These are phyloP conservation scores for Malurus alboscapulatus DNA, from an alignment of 2,113 vertebrate genomes.

Conservation along the genomic window DNA sequence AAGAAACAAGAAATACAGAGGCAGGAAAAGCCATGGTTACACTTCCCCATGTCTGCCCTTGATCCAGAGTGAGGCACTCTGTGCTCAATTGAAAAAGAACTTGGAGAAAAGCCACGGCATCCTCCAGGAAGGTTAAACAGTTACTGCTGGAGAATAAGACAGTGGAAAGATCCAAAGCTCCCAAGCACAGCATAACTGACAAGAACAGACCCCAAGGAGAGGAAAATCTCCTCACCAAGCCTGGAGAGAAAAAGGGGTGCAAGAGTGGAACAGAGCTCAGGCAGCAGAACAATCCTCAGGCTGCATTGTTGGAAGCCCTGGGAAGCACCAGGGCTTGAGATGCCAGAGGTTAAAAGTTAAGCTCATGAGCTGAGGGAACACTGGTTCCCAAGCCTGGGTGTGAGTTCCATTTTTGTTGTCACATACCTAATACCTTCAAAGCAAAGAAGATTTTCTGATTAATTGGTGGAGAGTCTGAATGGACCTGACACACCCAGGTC, in stretches of 20 bases:
- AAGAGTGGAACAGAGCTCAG: background rate
- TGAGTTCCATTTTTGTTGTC: background rate
- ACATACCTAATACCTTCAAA: conserved; percentile 71
- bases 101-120: background rate
- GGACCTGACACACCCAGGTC: conserved; percentile 53
- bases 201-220: background rate
- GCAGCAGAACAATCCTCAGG: background rate
- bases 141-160: background rate
- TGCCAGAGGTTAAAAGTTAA: background rate
- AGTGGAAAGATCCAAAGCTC: background rate
- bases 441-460: background rate
- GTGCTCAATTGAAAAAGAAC: background rate
- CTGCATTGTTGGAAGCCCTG: background rate
- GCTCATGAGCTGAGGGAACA: background rate
- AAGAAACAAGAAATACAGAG: background rate
- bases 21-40: background rate
- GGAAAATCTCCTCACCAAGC: background rate
- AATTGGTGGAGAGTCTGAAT: background rate
- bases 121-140: background rate
- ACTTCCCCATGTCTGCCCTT: background rate
- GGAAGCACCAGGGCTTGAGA: background rate
- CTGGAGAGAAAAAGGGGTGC: background rate
- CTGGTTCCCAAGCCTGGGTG: background rate
- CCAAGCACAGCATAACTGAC: background rate
- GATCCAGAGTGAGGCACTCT: background rate